A percentile compares a stretch with the other conserved stretches of the same genome.
Evolutionary conservation across 2,797 vertebrate genomes (phyloP).

Genomic region (Trachops cirrhosus): DNA sequence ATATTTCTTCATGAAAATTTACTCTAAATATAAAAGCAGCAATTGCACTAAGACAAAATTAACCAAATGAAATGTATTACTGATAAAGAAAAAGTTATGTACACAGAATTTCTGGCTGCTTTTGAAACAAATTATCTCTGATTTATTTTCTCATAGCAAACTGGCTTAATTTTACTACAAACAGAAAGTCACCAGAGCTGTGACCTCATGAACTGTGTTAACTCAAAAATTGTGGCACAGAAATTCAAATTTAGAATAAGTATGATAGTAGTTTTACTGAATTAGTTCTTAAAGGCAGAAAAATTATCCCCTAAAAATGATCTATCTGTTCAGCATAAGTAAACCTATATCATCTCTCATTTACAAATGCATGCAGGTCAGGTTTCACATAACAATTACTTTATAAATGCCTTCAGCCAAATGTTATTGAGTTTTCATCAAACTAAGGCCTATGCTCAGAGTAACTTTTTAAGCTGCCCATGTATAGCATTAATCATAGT

Average conservation of each 20-base stretch:
- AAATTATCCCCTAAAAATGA: not conserved
- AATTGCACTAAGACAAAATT: not conserved
- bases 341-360: not conserved
- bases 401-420: not conserved
- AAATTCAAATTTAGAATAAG: not conserved
- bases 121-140: not conserved
- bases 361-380: not conserved
- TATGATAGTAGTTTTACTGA: not conserved
- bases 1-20: constrained; percentile 5
- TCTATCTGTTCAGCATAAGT: not conserved
- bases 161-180: not conserved
- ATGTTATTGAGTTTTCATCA: not conserved
- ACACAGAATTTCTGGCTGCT: not conserved
- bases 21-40: not conserved
- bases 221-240: not conserved
- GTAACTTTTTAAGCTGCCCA: not conserved
- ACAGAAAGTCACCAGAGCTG: not conserved
- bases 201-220: not conserved
- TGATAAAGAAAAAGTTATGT: not conserved
- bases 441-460: not conserved
- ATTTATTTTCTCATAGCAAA: not conserved
- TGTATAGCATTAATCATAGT: not conserved
- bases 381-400: not conserved
- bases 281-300: not conserved
- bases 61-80: not conserved